Evolutionary conservation across 2,797 vertebrate genomes (phyloP).

Genomic region (Bufotes viridis): DNA sequence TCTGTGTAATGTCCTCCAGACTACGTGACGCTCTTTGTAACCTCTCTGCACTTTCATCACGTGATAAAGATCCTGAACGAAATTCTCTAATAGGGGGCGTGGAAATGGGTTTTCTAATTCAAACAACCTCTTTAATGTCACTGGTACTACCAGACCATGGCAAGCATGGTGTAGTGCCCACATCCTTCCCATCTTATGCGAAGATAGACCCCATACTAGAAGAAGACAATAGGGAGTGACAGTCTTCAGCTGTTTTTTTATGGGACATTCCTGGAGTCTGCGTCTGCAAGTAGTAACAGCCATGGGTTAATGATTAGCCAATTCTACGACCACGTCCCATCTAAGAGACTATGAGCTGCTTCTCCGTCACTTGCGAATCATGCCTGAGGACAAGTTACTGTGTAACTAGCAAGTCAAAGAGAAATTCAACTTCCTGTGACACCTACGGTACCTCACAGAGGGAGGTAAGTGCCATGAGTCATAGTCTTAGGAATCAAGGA

Average conservation of each 20-base stretch:
- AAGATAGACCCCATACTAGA: not conserved
- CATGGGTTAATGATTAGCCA: not conserved
- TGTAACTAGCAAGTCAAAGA: conserved; percentile 14
- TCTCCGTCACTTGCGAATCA: not conserved
- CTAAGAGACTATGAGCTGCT: not conserved
- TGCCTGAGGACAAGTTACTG: conserved; percentile 11
- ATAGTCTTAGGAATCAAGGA: not conserved
- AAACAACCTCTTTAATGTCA: not conserved
- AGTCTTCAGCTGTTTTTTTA: not conserved
- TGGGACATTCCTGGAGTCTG: not conserved
- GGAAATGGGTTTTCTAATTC: no score
- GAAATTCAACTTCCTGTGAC: conserved; percentile 36
- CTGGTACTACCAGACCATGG: no score
- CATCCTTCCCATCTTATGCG: not conserved
- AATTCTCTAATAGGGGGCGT: no score
- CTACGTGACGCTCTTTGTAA: no score
- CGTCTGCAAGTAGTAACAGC: not conserved
- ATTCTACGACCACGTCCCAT: not conserved
- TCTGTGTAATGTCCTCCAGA: no score
- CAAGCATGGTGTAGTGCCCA: no score
- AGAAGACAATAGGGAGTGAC: not conserved
- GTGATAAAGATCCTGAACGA: no score
- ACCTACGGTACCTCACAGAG: not conserved
- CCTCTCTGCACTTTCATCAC: no score
- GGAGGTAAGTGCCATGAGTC: conserved; percentile 26